These are phyloP conservation scores for Rhabdomys pumilio DNA, from an alignment of 2,797 vertebrate species.

Conservation along the genomic window DNA sequence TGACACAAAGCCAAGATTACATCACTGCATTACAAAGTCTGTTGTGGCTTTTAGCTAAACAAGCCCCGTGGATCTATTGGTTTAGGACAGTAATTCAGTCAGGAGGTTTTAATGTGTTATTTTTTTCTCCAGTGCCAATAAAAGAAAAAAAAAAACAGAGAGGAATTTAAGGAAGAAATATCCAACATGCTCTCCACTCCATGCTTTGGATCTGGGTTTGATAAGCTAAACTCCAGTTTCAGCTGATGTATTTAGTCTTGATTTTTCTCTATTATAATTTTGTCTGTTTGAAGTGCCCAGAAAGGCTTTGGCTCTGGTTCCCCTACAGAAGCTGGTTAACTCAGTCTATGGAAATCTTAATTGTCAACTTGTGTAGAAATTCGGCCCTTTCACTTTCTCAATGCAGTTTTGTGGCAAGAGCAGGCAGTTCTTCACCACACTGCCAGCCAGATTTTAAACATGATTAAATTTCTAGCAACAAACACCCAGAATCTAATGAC, in stretches of 20 bases:
- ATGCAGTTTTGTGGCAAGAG: constrained; percentile 88
- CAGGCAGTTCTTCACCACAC: constrained; percentile 88
- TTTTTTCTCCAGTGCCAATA: constrained; percentile 69
- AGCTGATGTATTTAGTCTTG: constrained; percentile 77
- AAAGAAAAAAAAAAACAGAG: constrained; percentile 75
- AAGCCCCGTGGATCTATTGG: constrained; percentile 89
- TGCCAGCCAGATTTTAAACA: constrained; percentile 89
- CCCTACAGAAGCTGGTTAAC: constrained; percentile 84
- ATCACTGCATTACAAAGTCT: constrained; percentile 94
- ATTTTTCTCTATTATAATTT: constrained; percentile 85
- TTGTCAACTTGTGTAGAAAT: constrained; percentile 89
- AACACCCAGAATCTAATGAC: constrained; percentile 83
- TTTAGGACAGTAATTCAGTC: constrained; percentile 88
- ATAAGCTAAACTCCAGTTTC: constrained; percentile 81
- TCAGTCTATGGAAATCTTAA: constrained; percentile 90
- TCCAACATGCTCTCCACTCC: constrained; percentile 60
- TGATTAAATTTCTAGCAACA: constrained; percentile 87
- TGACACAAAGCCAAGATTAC: constrained; percentile 95
- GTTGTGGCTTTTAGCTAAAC: constrained; percentile 92
- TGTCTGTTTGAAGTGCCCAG: constrained; percentile 79
- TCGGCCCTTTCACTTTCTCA: constrained; percentile 88
- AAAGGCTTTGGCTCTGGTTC: constrained; percentile 81
- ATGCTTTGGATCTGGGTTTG: constrained; percentile 80
- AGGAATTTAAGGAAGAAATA: constrained; percentile 82
- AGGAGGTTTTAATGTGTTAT: constrained; percentile 86